Evolutionary conservation across 2,113 vertebrate genomes (phyloP), one percentile per base, ranked within the genome.

Genomic region (Corydoras sp.): DNA sequence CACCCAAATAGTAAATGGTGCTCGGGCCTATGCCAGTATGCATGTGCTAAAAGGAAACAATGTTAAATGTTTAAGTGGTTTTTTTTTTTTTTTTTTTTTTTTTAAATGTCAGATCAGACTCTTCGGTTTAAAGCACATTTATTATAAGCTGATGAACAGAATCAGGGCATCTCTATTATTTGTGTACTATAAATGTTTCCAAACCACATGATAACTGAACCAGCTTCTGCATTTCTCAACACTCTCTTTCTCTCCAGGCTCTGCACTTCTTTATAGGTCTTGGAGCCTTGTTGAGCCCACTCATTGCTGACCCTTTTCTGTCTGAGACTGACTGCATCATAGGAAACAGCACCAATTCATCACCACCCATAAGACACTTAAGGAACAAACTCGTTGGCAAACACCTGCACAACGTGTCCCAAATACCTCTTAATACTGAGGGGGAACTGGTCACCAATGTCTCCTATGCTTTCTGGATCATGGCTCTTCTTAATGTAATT

Each of bases 381-480:
- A 92, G 92, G 3, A 87, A 87, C 69, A 86, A 85, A 2, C 82
- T 94, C 71, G 73, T 85, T 1, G 91, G 86, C 0, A 85, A 86
- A 10, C 81, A 80, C 0, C 82, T 82, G 0, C 79, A 83, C 2
- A 96, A 96, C 72, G 77, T 89, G 65, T 92, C 92, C 0, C 80
- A 82, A 4, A 86, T 91, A 2, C 85, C 79, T 58, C 84, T 91
- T 31, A 82, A 89, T 9, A 87, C 86, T 0, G 81, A 93, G 9
- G 91, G 90, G 0, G 24, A 85, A 54, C 80, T 89, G 30, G 83
- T 90, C 69, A 95, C 92, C 0, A 88, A 80, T 0, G 92, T 98
- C 51, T 93, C 93, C 24, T 97, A 95, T 0, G 96, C 96, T 69
- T 99, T 99, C 89, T 99, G 95, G 96, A 98, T 97, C 87, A 99